A percentile compares a stretch with the other conserved stretches of the same genome.
Evolutionary conservation across 2,113 vertebrate genomes (phyloP).

Genomic region (Psammodynastes pulverulentus): DNA sequence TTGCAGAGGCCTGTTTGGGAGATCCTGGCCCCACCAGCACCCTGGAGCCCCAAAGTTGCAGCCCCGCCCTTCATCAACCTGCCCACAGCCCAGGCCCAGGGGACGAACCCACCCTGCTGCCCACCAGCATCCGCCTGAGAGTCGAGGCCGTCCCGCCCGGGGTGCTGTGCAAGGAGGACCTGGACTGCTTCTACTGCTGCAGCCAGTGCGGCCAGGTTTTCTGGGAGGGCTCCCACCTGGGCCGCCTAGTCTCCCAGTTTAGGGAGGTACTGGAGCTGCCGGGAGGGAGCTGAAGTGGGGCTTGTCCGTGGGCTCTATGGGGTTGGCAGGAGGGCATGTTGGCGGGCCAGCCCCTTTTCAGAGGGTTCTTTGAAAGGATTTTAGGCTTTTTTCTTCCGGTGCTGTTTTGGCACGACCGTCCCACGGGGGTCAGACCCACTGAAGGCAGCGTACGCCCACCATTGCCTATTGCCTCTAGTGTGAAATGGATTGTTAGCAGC

Average conservation of each 20-base stretch:
- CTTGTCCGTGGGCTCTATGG: neutral
- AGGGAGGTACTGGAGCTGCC: slow-evolving; percentile 64
- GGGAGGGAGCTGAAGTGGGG: neutral
- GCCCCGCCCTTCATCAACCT: fast-evolving
- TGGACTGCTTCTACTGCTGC: slow-evolving; percentile 77
- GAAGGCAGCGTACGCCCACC: neutral
- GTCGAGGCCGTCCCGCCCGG: slow-evolving; percentile 66
- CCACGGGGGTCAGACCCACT: neutral
- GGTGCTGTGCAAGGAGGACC: slow-evolving; percentile 66
- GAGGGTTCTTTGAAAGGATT: neutral
- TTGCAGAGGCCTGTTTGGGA: neutral
- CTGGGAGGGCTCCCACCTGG: slow-evolving; percentile 88
- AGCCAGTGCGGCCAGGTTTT: slow-evolving; percentile 83
- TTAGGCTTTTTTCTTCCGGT: neutral
- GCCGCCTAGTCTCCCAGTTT: slow-evolving; percentile 72
- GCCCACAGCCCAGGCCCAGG: slow-evolving; percentile 35
- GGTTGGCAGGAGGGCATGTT: neutral
- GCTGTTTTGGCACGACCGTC: neutral
- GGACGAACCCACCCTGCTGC: neutral
- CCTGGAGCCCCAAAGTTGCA: fast-evolving
- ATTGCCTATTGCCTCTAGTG: neutral
- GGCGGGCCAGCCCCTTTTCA: neutral
- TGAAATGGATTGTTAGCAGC: neutral
- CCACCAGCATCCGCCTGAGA: slow-evolving; percentile 62
- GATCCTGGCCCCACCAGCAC: fast-evolving